phyloP scores from a whole-genome alignment of 2,888 invertebrate genomes.

The Tenthredo notha region DNA sequence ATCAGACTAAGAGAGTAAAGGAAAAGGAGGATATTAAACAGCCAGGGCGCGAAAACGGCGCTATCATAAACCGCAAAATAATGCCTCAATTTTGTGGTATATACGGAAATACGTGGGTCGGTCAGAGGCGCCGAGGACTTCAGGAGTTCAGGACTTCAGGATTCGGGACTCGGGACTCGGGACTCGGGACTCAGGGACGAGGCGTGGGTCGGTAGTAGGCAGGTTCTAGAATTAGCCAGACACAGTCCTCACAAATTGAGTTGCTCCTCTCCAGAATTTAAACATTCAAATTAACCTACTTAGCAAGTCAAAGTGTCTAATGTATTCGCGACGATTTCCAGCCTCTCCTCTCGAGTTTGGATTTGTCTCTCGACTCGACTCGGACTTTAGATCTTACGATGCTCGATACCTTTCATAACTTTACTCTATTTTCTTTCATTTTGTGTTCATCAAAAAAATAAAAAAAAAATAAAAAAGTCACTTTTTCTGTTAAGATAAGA shows the following conservation, averaged over 20 bases:
- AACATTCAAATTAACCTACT: slow-evolving; percentile 77
- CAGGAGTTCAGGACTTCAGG: neutral
- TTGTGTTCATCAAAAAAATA: neutral
- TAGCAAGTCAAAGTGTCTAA: slow-evolving; percentile 75
- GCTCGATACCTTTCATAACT: neutral
- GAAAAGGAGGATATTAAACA: slow-evolving; percentile 50
- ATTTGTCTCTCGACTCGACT: neutral
- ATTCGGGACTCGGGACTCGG: slow-evolving; percentile 25
- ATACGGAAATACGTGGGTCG: slow-evolving; percentile 61
- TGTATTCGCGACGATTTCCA: slow-evolving; percentile 64
- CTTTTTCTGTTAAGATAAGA: neutral
- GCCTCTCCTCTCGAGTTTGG: neutral
- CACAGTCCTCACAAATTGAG: slow-evolving; percentile 74
- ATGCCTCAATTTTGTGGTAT: slow-evolving; percentile 62
- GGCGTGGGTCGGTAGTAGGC: neutral
- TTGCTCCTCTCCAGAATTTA: slow-evolving; percentile 74
- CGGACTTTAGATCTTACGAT: neutral
- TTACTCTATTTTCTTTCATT: neutral
- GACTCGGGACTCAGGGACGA: neutral
- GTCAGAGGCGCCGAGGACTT: neutral
- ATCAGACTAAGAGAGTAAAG: slow-evolving; percentile 31
- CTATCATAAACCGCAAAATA: slow-evolving; percentile 60
- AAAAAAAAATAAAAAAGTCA: too few relatives aligned
- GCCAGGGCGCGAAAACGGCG: slow-evolving; percentile 50
- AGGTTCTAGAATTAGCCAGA: slow-evolving; percentile 69